Evolutionary conservation across 2,888 invertebrate species (phyloP).

Genomic region (Eilema griseolum): DNA sequence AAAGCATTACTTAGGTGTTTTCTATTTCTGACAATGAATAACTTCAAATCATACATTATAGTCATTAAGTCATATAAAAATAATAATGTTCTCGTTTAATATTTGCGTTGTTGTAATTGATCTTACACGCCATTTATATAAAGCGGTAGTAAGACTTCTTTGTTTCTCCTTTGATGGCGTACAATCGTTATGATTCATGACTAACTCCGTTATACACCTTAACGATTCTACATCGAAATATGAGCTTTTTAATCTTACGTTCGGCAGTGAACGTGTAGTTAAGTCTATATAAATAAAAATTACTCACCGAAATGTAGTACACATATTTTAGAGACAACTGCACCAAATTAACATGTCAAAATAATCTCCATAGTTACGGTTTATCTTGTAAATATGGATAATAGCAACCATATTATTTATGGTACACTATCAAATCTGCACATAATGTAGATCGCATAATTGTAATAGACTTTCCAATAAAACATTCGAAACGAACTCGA

Average conservation of each 20-base stretch:
- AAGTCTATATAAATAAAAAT: too few species aligned
- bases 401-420: too few species aligned
- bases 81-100: neutral
- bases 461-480: too few species aligned
- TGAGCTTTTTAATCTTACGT: neutral
- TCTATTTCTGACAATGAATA: neutral
- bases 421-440: too few species aligned
- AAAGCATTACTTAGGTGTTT: neutral
- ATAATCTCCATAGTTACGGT: too few species aligned
- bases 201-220: neutral
- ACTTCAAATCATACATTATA: neutral
- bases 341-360: too few species aligned
- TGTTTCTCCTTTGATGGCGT: neutral
- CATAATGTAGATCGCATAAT: too few species aligned
- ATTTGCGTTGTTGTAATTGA: constrained; percentile 4
- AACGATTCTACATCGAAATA: neutral
- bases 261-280: too few species aligned
- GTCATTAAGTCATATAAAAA: neutral
- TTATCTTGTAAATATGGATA: too few species aligned
- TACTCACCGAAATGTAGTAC: too few species aligned
- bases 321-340: too few species aligned
- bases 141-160: neutral
- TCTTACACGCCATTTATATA: neutral
- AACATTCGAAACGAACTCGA: too few species aligned
- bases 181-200: neutral